Percentiles rank a stretch among this genome's conserved stretches.
Conservation (phyloP, 2,888 invertebrate species). For the Harmothoe impar region DNA sequence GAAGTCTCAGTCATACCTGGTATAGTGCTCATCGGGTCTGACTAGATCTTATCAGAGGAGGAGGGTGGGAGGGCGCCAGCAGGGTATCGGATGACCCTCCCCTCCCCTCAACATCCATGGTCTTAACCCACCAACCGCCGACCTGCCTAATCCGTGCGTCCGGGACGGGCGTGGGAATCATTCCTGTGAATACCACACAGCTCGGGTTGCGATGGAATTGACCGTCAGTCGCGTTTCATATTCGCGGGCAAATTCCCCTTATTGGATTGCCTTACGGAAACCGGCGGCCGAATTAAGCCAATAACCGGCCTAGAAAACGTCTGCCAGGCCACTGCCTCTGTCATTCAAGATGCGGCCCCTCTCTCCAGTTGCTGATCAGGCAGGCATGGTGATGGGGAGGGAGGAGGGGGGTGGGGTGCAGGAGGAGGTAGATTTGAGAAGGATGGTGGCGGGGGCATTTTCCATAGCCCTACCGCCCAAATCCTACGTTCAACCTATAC, state of each 20-base stretch:
- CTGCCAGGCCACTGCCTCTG: background rate
- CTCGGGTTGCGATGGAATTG: constrained; percentile 46
- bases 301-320: constrained; percentile 30
- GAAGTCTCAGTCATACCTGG: constrained; percentile 44
- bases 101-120: background rate
- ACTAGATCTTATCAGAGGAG: constrained; percentile 39
- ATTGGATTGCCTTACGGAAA: constrained; percentile 51
- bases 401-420: background rate
- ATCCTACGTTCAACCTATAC: background rate
- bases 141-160: constrained; percentile 19
- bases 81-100: constrained; percentile 34
- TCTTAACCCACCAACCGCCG: background rate
- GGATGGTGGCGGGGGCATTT: constrained; percentile 1
- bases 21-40: constrained; percentile 18
- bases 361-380: background rate
- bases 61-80: background rate
- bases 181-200: background rate
- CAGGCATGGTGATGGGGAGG: no score
- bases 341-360: background rate
- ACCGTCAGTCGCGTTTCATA: constrained; percentile 44
- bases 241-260: constrained; percentile 43
- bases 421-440: background rate
- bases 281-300: constrained; percentile 45
- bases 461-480: background rate
- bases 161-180: constrained; percentile 4